Base-by-base conservation (phyloP, 2,113 vertebrate genomes). In the Setophaga petechia region DNA sequence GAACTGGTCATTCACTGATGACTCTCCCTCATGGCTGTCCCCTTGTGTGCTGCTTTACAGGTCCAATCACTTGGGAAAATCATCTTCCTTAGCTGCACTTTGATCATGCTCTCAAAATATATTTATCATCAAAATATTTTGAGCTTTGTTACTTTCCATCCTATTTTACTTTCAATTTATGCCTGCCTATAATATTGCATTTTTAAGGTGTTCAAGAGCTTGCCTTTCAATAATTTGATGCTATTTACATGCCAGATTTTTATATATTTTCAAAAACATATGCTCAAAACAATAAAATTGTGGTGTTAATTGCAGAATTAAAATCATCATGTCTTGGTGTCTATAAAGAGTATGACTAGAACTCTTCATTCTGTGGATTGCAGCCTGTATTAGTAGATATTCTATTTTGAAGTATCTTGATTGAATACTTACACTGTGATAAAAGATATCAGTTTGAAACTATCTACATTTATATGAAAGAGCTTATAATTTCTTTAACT, bases 321-420 rank as follows among this genome's bases (percentile, higher is more conserved):
- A 10, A 18, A 30, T 63, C 5, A 7, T 57, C 1, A 0, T 39
- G 10, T 54, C n/a, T 41, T 58, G 5, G 4, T 44, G 24, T 31
- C 22, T 46, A 2, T 5, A 30, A 35, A 41, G 23, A 46, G 17
- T 3, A 44, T 41, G 33, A 51, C 33, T 49, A 17, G 7, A 81
- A 24, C 12, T 74, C 59, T 87, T 57, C 3, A 7, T 66, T 54
- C 23, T 75, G 17, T 72, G 35, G 7, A 15, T 37, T 39, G 10
- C 24, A 74, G 31, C n/a, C 12, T 59, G 24, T 63, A 44, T 4
- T 15, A 39, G 16, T 43, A 51, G 10, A 16, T 63, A 15, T 19
- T 85, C 3, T 24, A 23, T 79, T 73, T 83, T 84, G 5, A 49
- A 66, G 5, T 77, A 47, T 59, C 28, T 74, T 21, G 43, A 14